Evolutionary conservation across 2,797 vertebrate species (phyloP), one percentile per base, ranked within the genome.

Genomic region (Hypotaenidia okinawae): DNA sequence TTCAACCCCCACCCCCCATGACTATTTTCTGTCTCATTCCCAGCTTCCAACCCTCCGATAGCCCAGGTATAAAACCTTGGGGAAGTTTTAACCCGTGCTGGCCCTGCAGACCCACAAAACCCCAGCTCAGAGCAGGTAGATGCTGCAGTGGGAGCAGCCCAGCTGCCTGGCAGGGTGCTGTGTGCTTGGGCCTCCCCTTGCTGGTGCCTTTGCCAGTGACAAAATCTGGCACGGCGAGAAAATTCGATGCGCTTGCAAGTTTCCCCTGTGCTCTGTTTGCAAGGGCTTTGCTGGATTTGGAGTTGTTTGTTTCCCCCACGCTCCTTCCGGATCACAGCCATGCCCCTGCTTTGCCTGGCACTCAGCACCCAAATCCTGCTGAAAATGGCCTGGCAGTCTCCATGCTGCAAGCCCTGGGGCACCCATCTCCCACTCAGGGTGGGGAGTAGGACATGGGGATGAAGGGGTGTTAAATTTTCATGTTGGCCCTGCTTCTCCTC

Each of bases 261-360:
- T 96, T 88, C 57, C 51, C 70, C 89, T 37, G 85, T 0, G 27
- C 87, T 96, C 80, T 67, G 70, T 32, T 94, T 2, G 0, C 57
- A 28, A 80, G 70, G 77, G 95, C 93, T 96, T 92, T 96, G 93
- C 90, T 87, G 95, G 92, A 92, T 95, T 95, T 95, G 87, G 85
- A 90, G 87, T 80, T 84, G 32, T 84, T 90, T 90, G 79, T 66
- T 66, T 61, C 83, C 93, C 81, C 78, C 33, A 28, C 0, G 2
- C 51, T 88, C 28, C 52, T 69, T 61, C 73, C 1, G 1, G 59
- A 76, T 80, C 10, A 0, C 54, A 54, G 90, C 81, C 17, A 0
- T 69, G 75, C 67, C 85, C 30, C 6, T 2, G 72, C n/a, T 21
- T 39, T 61, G 8, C 62, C 51, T 5, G 5, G 64, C 2, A 2